Conservation (phyloP, 1,140 invertebrate genomes). For the Scylla paramamosain region DNA sequence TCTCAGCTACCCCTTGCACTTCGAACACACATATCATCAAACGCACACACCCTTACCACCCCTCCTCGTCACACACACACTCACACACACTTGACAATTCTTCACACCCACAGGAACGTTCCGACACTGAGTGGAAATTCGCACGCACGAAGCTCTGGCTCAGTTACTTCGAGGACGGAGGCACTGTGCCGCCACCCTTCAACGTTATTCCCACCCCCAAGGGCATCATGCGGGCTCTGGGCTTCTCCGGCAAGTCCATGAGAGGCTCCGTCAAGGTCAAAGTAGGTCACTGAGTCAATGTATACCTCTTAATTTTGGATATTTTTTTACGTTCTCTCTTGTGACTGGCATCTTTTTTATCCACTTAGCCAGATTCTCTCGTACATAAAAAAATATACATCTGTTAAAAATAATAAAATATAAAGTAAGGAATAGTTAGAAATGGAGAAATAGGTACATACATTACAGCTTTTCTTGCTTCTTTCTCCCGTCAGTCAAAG, state of each 20-base stretch:
- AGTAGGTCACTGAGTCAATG: constrained; percentile 78
- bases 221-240: constrained; percentile 80
- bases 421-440: background rate
- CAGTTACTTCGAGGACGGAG: constrained; percentile 94
- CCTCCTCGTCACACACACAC: background rate
- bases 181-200: constrained; percentile 92
- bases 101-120: constrained; percentile 85
- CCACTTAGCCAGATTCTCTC: too few species aligned
- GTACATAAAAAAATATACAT: background rate
- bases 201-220: constrained; percentile 87
- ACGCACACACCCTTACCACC: background rate
- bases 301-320: background rate
- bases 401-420: background rate
- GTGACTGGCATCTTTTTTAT: background rate
- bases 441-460: background rate
- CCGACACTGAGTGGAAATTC: constrained; percentile 96
- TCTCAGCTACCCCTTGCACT: background rate
- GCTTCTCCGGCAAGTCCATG: constrained; percentile 27
- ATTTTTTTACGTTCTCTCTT: background rate
- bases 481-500: constrained; percentile 56
- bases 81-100: background rate
- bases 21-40: background rate
- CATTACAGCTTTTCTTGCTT: background rate
- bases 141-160: constrained; percentile 94
- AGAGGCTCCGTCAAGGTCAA: constrained; percentile 71